These are phyloP conservation scores for Neocrepidodera transversa DNA, from an alignment of 2,888 invertebrate species.

Conservation along the genomic window DNA sequence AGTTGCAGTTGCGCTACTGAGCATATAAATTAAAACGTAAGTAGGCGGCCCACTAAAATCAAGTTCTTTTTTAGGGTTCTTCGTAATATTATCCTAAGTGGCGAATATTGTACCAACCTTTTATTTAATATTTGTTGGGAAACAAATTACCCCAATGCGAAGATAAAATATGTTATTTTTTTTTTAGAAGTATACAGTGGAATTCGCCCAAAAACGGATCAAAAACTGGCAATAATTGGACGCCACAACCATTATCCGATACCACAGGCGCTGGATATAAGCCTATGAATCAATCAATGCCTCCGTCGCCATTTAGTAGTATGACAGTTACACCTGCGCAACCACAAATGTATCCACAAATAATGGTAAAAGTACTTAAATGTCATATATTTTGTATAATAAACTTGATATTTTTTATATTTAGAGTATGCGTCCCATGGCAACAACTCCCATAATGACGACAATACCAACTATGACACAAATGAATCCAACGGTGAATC, in stretches of 20 bases:
- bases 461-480: slow-evolving; percentile 51
- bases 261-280: slow-evolving; percentile 87
- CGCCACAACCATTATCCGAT: slow-evolving; percentile 88
- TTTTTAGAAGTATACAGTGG: slow-evolving; percentile 83
- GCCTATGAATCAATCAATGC: slow-evolving; percentile 72
- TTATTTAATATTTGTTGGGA: no score
- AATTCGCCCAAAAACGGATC: slow-evolving; percentile 88
- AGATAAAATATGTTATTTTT: no score
- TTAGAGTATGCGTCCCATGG: slow-evolving; percentile 57
- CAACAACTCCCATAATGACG: slow-evolving; percentile 51
- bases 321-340: slow-evolving; percentile 51
- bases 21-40: no score
- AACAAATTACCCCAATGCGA: no score
- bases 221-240: slow-evolving; percentile 80
- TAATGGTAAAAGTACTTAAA: no score
- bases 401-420: slow-evolving; percentile 14
- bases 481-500: slow-evolving; percentile 51
- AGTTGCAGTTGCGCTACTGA: no score
- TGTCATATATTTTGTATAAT: background rate
- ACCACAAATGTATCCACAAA: slow-evolving; percentile 53
- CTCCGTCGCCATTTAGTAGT: slow-evolving; percentile 50
- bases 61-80: no score
- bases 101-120: no score
- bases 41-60: no score
- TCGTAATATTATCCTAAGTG: no score